Conservation (phyloP, 1,140 invertebrate species). For the Tetramorium alpestre region DNA sequence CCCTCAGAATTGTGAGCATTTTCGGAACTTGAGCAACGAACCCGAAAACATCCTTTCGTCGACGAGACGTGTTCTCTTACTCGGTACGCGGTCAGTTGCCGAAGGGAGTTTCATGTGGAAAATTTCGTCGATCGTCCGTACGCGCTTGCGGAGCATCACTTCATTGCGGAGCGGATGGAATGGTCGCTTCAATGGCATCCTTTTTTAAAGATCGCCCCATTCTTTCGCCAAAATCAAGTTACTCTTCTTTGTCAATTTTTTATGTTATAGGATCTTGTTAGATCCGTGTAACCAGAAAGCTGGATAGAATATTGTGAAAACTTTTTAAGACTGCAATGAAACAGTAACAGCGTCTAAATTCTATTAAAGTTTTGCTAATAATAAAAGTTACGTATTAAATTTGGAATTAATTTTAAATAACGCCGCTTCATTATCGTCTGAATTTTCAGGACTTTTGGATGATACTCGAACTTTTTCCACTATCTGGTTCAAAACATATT, state of each 20-base stretch:
- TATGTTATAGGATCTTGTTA: background rate
- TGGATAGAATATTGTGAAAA: constrained; percentile 8
- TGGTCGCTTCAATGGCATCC: background rate
- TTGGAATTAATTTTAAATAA: constrained; percentile 31
- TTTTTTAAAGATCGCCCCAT: background rate
- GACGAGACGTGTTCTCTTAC: constrained; percentile 11
- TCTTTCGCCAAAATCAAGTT: background rate
- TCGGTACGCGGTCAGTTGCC: background rate
- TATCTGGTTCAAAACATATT: too few species aligned
- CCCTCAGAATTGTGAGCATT: constrained; percentile 1
- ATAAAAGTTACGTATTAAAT: constrained; percentile 45
- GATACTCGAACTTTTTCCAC: background rate
- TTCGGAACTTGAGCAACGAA: constrained; percentile 21
- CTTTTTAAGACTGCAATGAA: background rate
- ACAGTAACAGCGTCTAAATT: constrained; percentile 16
- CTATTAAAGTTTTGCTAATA: constrained; percentile 14
- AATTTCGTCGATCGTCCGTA: constrained; percentile 9
- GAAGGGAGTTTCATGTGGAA: background rate
- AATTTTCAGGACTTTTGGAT: background rate
- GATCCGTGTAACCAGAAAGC: background rate
- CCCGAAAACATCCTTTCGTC: background rate
- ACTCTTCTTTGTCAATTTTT: background rate
- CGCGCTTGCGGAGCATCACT: background rate
- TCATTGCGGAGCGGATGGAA: background rate
- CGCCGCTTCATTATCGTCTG: background rate